Evolutionary conservation across 2,797 vertebrate species (phyloP).

Genomic region (Arnoldichthys spilopterus): DNA sequence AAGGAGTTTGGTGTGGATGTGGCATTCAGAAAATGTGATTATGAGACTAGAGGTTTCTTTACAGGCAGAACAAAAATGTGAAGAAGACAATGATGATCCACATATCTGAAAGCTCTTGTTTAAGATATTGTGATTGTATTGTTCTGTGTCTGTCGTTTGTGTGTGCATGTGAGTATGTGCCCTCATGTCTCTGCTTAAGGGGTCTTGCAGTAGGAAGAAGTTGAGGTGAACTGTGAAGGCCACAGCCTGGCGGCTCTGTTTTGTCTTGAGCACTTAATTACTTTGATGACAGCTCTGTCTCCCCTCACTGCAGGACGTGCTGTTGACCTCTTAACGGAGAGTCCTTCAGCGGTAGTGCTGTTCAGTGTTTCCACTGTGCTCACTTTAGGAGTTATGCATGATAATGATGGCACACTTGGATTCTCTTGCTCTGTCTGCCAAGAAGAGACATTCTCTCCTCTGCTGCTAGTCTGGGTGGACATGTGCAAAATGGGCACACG

Average conservation of each 20-base stretch:
- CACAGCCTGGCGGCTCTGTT: conserved; percentile 33
- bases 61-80: too few relatives aligned
- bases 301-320: conserved; percentile 14
- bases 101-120: too few relatives aligned
- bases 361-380: background rate
- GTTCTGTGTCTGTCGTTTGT: background rate
- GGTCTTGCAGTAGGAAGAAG: conserved; percentile 1
- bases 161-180: background rate
- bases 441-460: too few relatives aligned
- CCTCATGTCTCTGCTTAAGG: background rate
- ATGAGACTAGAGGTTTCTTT: too few relatives aligned
- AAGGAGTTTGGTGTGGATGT: too few relatives aligned
- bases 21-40: too few relatives aligned
- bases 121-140: background rate
- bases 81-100: too few relatives aligned
- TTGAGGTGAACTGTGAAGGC: conserved; percentile 46
- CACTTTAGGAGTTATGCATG: background rate
- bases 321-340: conserved; percentile 14
- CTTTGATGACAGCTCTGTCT: conserved; percentile 44
- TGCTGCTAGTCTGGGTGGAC: background rate
- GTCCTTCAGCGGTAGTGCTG: conserved; percentile 5
- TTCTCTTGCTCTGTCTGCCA: background rate
- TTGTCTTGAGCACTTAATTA: conserved; percentile 52
- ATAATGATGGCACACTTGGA: conserved; percentile 7
- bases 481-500: background rate